Base-by-base conservation (phyloP, 30 jellyfish, hydroid and myxozoan species). In the Aurelia coerulea region DNA sequence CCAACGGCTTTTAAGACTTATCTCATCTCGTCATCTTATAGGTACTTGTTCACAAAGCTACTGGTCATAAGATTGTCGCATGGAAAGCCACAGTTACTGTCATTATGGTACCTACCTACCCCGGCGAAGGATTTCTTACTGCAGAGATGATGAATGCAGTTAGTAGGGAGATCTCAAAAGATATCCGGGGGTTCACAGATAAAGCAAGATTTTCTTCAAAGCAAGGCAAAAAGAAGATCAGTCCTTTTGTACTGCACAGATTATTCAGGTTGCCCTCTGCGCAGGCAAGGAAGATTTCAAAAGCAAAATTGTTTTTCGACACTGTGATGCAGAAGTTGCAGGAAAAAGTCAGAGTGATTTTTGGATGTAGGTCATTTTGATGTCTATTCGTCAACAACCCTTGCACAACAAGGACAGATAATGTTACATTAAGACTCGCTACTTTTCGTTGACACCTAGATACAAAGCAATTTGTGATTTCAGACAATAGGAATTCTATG, bases 261-360 rank as follows among this genome's bases (percentile, higher is more conserved):
- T 67, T 91, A 86, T 85, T 91, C 74, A 63, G 98, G 13, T 41
- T 70, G 49, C 96, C 98, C 4, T 76, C 93, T 17, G 85, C 32
- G 19, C 85, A 79, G 17, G 85, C 92, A 3, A 73, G 94, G 51
- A 79, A 73, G 76, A 64, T 91, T 6, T 91, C 98, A 12, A 85
- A 91, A 80, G 98, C 98, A 18, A 91, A 91, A 78, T 54, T 85
- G 76, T 91, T 75, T 68, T 91, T 91, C 67, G 98, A 91, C 68
- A 80, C 81, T 2, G 96, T 85, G 32, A 62, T 91, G 81, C 86
- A 91, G 73, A 91, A 80, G 60, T 69, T 91, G 41, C 88, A 69
- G 58, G 77, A 68, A 32, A 73, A 85, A 69, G 93, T 91, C 32
- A 70, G 80, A 76, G 66, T 79, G 0, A 66, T 82, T 8, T 91